Conservation (phyloP, 2,797 vertebrate genomes). For the Ptychadena robeensis region DNA sequence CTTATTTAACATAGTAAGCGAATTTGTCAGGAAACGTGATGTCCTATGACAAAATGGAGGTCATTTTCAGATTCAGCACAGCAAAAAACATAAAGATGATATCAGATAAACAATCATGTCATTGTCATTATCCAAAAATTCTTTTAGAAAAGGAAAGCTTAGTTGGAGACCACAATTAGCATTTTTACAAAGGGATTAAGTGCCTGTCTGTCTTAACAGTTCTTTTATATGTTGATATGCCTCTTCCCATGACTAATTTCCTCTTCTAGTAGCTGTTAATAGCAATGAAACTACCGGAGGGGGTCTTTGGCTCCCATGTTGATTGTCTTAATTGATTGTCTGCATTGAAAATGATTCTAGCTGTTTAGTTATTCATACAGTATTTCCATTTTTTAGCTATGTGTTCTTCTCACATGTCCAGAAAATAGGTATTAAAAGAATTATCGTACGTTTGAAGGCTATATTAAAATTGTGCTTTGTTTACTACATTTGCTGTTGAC, state of each 20-base stretch:
- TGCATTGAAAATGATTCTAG: background rate
- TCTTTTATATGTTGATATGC: conserved; percentile 3
- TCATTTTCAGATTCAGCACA: too few species aligned
- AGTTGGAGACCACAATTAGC: background rate
- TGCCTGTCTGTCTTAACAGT: background rate
- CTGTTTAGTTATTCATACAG: too few species aligned
- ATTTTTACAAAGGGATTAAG: conserved; percentile 1
- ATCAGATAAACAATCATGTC: background rate
- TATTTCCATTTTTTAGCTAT: background rate
- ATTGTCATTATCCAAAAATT: background rate
- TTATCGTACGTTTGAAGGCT: too few species aligned
- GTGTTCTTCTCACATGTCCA: background rate
- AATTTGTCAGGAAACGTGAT: too few species aligned
- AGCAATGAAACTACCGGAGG: background rate
- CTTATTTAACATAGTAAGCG: too few species aligned
- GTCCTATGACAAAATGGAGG: too few species aligned
- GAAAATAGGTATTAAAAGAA: background rate
- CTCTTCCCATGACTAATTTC: conserved; percentile 18
- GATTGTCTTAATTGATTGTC: background rate
- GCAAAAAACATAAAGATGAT: too few species aligned
- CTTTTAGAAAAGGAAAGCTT: background rate
- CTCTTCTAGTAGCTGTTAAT: background rate
- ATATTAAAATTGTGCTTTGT: too few species aligned
- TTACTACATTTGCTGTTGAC: too few species aligned
- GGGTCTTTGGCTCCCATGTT: background rate